A percentile compares a stretch with the other conserved stretches of the same genome.
These are phyloP conservation scores for Yponomeuta plumbellus DNA, from an alignment of 2,888 invertebrate genomes.

Conservation along the genomic window DNA sequence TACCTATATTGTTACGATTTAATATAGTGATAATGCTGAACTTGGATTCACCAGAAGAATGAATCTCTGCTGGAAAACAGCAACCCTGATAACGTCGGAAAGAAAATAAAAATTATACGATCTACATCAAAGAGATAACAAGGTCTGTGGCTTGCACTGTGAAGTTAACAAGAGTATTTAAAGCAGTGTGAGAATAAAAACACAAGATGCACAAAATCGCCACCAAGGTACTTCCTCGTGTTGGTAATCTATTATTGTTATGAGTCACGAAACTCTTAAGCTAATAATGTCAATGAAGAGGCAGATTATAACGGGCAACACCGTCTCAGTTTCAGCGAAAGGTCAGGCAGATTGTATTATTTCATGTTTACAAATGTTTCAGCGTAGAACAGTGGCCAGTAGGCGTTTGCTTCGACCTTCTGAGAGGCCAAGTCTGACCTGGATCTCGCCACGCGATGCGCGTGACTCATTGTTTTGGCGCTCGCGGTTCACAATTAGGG, in stretches of 20 bases:
- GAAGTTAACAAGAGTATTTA: background rate
- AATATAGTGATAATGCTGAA: too few relatives aligned
- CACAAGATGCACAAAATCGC: background rate
- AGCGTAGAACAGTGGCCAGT: background rate
- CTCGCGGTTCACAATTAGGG: conserved; percentile 24
- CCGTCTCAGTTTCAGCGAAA: background rate
- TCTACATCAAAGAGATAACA: background rate
- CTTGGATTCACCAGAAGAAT: too few relatives aligned
- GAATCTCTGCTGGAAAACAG: too few relatives aligned
- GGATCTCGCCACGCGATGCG: conserved; percentile 44
- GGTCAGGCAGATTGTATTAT: background rate
- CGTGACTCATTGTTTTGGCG: conserved; percentile 59
- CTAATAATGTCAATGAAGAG: background rate
- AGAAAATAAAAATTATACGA: too few relatives aligned
- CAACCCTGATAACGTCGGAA: too few relatives aligned
- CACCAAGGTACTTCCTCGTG: background rate
- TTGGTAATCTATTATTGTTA: background rate
- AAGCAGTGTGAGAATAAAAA: background rate
- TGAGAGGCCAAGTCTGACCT: conserved; percentile 60
- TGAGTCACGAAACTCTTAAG: background rate
- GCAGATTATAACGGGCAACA: background rate
- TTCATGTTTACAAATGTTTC: conserved; percentile 10
- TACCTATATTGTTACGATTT: too few relatives aligned
- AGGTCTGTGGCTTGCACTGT: background rate
- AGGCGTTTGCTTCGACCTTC: conserved; percentile 41